phyloP scores from a whole-genome alignment of 1,140 invertebrate species.

The Amphibalanus amphitrite region DNA sequence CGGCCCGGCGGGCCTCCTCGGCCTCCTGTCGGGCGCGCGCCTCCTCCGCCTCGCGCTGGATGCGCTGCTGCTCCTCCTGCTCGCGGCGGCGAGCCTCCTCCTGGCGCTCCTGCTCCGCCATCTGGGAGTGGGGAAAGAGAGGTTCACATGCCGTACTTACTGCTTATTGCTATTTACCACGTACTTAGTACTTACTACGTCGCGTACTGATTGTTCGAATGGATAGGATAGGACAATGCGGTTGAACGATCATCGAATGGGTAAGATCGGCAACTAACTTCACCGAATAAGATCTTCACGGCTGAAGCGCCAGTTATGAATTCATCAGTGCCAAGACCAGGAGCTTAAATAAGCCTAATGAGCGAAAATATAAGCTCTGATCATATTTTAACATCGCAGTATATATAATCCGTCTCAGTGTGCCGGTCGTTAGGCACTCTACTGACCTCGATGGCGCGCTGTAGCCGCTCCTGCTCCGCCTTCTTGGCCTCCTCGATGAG shows the following conservation, averaged over 20 bases:
- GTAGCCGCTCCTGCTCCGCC: neutral
- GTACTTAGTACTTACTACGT: no score
- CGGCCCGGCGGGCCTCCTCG: constrained; percentile 22
- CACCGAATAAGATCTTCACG: neutral
- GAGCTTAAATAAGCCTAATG: neutral
- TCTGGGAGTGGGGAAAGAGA: neutral
- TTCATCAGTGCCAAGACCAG: neutral
- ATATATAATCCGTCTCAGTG: no score
- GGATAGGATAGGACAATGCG: no score
- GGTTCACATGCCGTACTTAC: no score
- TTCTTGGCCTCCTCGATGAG: neutral
- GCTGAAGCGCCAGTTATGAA: neutral
- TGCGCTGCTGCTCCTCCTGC: constrained; percentile 30
- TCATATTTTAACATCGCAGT: neutral
- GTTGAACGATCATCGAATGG: no score
- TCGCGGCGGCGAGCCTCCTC: constrained; percentile 19
- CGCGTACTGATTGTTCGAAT: no score
- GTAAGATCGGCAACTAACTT: neutral
- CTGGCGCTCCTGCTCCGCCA: constrained; percentile 35
- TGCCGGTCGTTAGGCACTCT: no score
- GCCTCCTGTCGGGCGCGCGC: constrained; percentile 36
- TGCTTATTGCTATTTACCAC: no score
- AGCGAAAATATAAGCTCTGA: neutral
- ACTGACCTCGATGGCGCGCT: constrained; percentile 5
- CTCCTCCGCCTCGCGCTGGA: constrained; percentile 29